Conservation (phyloP, 2,113 vertebrate species). For the Setophaga coronata region DNA sequence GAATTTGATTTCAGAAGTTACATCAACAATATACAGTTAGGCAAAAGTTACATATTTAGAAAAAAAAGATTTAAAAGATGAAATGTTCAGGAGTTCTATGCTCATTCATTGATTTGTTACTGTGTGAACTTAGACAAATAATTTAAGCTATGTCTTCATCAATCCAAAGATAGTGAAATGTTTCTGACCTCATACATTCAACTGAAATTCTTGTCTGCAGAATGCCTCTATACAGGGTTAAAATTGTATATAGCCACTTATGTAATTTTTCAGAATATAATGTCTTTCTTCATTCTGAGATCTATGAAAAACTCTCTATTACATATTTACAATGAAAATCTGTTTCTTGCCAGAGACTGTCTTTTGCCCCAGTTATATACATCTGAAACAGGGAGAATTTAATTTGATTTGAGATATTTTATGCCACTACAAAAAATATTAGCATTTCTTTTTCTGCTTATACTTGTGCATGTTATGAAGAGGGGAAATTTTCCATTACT, state of each 20-base stretch:
- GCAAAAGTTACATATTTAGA: not conserved
- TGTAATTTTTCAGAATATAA: not conserved
- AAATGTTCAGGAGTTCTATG: not conserved
- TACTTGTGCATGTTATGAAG: not conserved
- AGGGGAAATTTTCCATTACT: rapidly evolving
- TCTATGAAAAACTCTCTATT: not conserved
- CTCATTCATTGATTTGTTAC: not conserved
- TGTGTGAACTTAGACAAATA: not conserved
- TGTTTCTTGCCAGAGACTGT: not conserved
- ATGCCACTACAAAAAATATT: not conserved
- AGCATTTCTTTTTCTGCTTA: not conserved
- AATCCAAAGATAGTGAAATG: not conserved
- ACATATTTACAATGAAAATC: not conserved
- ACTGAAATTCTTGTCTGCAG: not conserved
- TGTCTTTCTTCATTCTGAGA: not conserved
- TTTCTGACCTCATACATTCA: not conserved
- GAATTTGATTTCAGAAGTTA: not conserved
- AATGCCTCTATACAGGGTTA: not conserved
- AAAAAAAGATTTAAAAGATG: not conserved
- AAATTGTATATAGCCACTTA: not conserved
- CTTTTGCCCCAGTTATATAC: not conserved
- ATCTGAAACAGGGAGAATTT: not conserved
- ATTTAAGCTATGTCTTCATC: not conserved
- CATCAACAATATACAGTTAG: not conserved
- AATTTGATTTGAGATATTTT: not conserved